These are phyloP conservation scores for Aphrocallistes beatrix DNA, from an alignment of 37 sponge, comb jelly and placozoan species.

Conservation along the genomic window DNA sequence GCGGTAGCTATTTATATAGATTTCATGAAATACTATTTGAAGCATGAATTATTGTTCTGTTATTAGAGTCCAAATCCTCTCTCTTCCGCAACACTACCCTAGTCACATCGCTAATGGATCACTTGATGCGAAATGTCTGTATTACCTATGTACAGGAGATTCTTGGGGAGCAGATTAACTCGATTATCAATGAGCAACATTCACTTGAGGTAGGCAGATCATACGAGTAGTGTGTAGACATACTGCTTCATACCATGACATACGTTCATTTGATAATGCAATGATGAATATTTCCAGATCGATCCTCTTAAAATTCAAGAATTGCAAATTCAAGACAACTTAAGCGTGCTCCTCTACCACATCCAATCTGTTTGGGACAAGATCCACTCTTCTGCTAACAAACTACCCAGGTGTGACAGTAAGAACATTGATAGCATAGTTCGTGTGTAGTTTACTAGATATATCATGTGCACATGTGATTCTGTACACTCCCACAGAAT, in stretches of 20 bases:
- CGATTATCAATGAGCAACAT: not conserved
- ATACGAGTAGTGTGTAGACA: not conserved
- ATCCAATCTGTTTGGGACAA: not conserved
- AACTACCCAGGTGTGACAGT: not conserved
- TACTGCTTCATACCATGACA: not conserved
- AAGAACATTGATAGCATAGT: too few species aligned
- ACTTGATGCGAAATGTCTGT: not conserved
- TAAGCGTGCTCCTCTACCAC: not conserved
- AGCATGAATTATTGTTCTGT: not conserved
- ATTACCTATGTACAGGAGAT: not conserved
- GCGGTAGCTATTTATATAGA: not conserved
- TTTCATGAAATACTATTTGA: not conserved
- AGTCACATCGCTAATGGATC: not conserved
- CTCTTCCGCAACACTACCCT: constrained; percentile 13
- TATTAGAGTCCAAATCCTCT: not conserved
- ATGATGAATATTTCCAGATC: not conserved
- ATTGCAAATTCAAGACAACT: not conserved
- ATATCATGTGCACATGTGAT: too few species aligned
- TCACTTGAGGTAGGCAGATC: not conserved
- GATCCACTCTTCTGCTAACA: not conserved
- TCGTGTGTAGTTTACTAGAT: too few species aligned
- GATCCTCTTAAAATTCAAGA: not conserved
- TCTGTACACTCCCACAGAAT: too few species aligned
- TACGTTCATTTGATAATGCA: too few species aligned
- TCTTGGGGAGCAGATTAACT: not conserved